Evolutionary conservation across 2,113 vertebrate genomes (phyloP), one percentile per base, ranked within the genome.

Genomic region (Psilopogon haemacephalus): DNA sequence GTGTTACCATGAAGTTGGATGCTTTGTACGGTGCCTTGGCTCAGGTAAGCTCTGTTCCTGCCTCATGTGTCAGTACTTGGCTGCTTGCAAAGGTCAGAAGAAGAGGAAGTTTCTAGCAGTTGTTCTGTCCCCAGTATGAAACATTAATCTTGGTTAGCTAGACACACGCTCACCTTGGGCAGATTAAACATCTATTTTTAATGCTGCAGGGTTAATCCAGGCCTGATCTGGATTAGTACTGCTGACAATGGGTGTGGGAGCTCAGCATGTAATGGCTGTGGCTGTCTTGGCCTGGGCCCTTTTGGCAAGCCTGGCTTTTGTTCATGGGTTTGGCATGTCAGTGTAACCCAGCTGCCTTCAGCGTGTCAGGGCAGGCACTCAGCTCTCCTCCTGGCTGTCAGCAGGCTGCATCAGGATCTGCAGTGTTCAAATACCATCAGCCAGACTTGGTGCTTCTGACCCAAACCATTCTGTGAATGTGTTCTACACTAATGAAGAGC

Each of bases 171-270:
- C 86, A 89, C 86, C 82, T 93, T 74, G 59, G 74, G 48, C 74
- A 59, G 93, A 56, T 95, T 94, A 84, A 11, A 52, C 4, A 16
- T 86, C 96, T 97, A 94, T 97, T 97, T 96, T 94, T 68, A 89
- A 81, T 44, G 1, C 72, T 50, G 23, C 8, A 0, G 17, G 4
- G 30, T 33, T 96, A 84, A 96, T 81, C 93, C 58, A 0, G 58
- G 1, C 3, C 94, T 92, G 94, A 96, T 88, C 93, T 18, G 15
- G 94, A 1, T 97, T 9, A 96, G 82, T 6, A 0, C 4, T 2
- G 64, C 3, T 37, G 15, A 67, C 90, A 65, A 32, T 35, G 65
- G 82, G 6, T 0, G 54, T 4, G 21, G 2, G 32, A 17, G 73
- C 79, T 10, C 15, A 8, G 11, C 9, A 6, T 4, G 42, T 23